These are phyloP conservation scores for Chrysopa pallens DNA, from an alignment of 1,140 invertebrate genomes.

Conservation along the genomic window DNA sequence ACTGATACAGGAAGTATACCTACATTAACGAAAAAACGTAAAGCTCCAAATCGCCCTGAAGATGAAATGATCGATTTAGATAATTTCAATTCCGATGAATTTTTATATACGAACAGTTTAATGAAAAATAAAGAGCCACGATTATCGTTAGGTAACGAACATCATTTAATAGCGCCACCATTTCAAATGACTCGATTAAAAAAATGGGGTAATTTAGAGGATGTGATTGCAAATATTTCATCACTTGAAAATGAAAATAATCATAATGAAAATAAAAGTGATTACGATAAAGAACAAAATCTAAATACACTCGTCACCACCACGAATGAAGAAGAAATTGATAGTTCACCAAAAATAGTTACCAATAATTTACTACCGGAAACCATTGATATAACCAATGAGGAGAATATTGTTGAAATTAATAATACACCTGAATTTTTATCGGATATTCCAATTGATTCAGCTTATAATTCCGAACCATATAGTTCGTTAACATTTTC, in stretches of 20 bases:
- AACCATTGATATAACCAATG: not conserved
- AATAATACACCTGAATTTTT: too few species aligned
- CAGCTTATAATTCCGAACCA: not conserved
- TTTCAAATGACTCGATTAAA: constrained; percentile 47
- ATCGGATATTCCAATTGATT: not conserved
- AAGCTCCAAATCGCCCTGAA: constrained; percentile 27
- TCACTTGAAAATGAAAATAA: too few species aligned
- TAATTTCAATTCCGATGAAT: constrained; percentile 14
- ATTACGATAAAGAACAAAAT: too few species aligned
- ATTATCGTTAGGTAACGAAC: constrained; percentile 38
- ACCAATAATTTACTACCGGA: not conserved
- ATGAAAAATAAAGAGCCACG: constrained; percentile 34
- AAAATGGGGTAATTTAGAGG: constrained; percentile 58
- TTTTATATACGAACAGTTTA: constrained; percentile 13
- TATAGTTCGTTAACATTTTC: not conserved
- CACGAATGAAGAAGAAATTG: not conserved
- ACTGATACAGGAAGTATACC: constrained; percentile 36
- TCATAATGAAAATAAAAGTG: too few species aligned
- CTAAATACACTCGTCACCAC: too few species aligned
- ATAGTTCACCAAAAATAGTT: not conserved
- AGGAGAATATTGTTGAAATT: not conserved
- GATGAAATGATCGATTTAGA: constrained; percentile 23
- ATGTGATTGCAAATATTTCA: constrained; percentile 35
- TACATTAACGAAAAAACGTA: constrained; percentile 45
- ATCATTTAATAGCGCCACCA: constrained; percentile 28